These are phyloP conservation scores for Gorsachius magnificus DNA, from an alignment of 2,797 vertebrate genomes.

Conservation along the genomic window DNA sequence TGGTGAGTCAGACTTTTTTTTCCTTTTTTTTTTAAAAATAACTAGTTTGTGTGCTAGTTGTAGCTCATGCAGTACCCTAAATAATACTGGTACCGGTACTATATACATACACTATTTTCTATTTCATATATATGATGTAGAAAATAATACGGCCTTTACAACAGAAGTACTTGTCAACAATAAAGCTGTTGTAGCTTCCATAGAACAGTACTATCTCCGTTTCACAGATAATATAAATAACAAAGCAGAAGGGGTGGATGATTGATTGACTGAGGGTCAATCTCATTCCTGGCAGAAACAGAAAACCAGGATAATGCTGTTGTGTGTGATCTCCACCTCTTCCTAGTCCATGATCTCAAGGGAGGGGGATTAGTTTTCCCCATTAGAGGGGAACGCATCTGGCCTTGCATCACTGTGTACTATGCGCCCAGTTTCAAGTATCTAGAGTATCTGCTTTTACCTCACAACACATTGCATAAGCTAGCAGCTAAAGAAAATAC, in stretches of 20 bases:
- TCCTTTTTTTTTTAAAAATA: background rate
- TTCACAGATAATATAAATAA: background rate
- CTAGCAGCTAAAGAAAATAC: background rate
- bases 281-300: background rate
- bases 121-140: background rate
- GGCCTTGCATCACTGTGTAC: background rate
- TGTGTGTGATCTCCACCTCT: rapidly evolving
- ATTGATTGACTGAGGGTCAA: background rate
- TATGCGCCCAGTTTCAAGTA: background rate
- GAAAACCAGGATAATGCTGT: background rate
- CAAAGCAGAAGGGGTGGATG: background rate
- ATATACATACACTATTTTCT: background rate
- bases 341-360: background rate
- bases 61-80: background rate
- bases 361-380: background rate
- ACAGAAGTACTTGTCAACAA: background rate
- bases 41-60: background rate
- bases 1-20: background rate
- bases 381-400: background rate
- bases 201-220: background rate
- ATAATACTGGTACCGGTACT: background rate
- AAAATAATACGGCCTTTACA: background rate
- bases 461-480: background rate
- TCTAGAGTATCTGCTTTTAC: background rate
- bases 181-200: background rate